phyloP scores from a whole-genome alignment of 23 tunicate species.

The Corella eumyota region DNA sequence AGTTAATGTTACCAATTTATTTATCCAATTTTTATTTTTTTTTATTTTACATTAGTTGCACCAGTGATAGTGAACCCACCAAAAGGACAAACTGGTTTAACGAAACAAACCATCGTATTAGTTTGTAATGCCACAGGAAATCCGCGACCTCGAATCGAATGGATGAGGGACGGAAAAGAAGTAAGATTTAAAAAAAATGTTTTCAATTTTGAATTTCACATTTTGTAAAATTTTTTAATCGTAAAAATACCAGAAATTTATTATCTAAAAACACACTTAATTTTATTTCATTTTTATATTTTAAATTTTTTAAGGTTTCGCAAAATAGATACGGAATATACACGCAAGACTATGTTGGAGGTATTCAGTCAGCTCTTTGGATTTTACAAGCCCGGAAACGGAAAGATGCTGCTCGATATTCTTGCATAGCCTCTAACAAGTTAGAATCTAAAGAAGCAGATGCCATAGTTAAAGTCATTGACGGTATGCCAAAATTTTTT shows the following conservation, averaged over 20 bases:
- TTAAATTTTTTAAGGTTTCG: neutral
- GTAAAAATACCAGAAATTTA: no score
- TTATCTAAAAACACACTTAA: no score
- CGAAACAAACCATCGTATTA: conserved; percentile 11
- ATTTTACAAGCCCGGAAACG: conserved; percentile 14
- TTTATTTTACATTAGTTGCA: no score
- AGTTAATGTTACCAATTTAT: no score
- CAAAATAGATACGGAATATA: conserved; percentile 16
- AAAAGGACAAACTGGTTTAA: conserved; percentile 12
- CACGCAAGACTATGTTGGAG: conserved; percentile 8
- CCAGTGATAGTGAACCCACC: conserved; percentile 37
- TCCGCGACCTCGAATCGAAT: conserved; percentile 50
- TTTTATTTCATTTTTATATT: no score
- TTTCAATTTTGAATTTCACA: no score
- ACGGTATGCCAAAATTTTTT: conserved; percentile 10
- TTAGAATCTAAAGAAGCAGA: conserved; percentile 6
- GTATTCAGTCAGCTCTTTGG: conserved; percentile 45
- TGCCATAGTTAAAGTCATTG: conserved; percentile 15
- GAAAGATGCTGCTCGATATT: conserved; percentile 8
- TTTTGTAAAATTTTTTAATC: no score
- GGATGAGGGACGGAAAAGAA: conserved; percentile 32
- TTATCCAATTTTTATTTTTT: no score
- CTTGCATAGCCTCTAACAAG: conserved; percentile 36
- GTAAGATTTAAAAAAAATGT: conserved; percentile 5
- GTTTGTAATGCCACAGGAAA: conserved; percentile 67